phyloP scores from a whole-genome alignment of 1,140 invertebrate species.

The Hypsibius dujardini region DNA sequence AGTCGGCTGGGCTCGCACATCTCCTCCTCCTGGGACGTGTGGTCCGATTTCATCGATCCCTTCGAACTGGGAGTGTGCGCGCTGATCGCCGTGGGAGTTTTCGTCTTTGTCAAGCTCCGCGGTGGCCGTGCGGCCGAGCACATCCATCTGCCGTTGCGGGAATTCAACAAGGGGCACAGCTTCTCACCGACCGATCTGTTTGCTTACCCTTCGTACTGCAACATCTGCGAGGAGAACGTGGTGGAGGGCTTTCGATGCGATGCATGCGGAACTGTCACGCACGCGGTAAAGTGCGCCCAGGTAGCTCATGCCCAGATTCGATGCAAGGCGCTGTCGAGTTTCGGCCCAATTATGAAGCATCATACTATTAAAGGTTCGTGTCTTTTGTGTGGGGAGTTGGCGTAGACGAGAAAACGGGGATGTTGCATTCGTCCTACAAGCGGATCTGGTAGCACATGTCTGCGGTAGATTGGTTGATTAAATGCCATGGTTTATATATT shows the following conservation, averaged over 20 bases:
- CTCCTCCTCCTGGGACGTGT: background rate
- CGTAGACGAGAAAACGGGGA: no score
- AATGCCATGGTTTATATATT: no score
- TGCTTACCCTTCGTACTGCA: constrained; percentile 53
- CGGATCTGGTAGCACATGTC: no score
- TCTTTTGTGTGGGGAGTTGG: no score
- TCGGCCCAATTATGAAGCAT: constrained; percentile 46
- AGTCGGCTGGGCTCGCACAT: no score
- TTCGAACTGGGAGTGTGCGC: background rate
- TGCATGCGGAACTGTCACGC: constrained; percentile 66
- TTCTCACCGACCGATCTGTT: background rate
- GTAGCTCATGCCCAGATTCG: constrained; percentile 49
- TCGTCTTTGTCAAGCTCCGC: background rate
- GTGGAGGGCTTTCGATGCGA: constrained; percentile 61
- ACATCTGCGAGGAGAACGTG: constrained; percentile 51
- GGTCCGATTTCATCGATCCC: constrained; percentile 3
- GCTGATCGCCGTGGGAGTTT: background rate
- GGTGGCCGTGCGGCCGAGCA: background rate
- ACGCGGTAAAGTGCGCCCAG: constrained; percentile 50
- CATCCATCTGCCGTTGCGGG: background rate
- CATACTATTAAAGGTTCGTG: constrained; percentile 73
- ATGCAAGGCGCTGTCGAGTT: constrained; percentile 50
- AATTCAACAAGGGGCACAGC: constrained; percentile 10
- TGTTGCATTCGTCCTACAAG: no score
- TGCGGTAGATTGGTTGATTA: no score